Evolutionary conservation across 2,888 invertebrate species (phyloP).

Genomic region (Timema cristinae): DNA sequence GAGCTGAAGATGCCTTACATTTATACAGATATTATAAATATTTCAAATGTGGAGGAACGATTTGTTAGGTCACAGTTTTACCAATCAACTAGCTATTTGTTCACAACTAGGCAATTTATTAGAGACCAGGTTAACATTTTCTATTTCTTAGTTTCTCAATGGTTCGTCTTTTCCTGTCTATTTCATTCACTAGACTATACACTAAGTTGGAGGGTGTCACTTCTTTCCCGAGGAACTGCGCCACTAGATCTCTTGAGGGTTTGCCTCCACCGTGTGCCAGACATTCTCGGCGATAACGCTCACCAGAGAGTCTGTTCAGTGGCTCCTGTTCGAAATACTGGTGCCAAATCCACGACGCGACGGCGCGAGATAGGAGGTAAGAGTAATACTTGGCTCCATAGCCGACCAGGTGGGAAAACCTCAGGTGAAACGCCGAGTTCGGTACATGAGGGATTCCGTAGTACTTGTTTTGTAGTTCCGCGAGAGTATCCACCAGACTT

Average conservation of each 20-base stretch:
- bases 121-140: too few relatives aligned
- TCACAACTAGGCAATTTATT: too few relatives aligned
- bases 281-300: slow-evolving; percentile 70
- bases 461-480: slow-evolving; percentile 73
- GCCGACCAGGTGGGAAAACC: slow-evolving; percentile 94
- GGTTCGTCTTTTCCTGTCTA: slow-evolving; percentile 59
- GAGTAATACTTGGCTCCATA: slow-evolving; percentile 99
- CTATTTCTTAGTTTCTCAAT: slow-evolving; percentile 38
- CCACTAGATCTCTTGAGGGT: slow-evolving; percentile 72
- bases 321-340: slow-evolving; percentile 76
- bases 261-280: slow-evolving; percentile 84
- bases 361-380: slow-evolving; percentile 89
- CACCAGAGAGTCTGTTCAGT: slow-evolving; percentile 71
- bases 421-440: slow-evolving; percentile 92
- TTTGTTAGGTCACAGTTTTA: too few relatives aligned
- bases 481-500: slow-evolving; percentile 69
- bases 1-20: too few relatives aligned
- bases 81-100: too few relatives aligned
- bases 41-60: too few relatives aligned
- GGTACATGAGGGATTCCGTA: slow-evolving; percentile 83
- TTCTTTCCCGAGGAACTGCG: slow-evolving; percentile 71
- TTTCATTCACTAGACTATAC: slow-evolving; percentile 70
- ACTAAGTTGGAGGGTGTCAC: slow-evolving; percentile 75
- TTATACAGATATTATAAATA: too few relatives aligned
- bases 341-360: slow-evolving; percentile 92